These are phyloP conservation scores for Orthosia cruda DNA, from an alignment of 2,888 invertebrate species.

Conservation along the genomic window DNA sequence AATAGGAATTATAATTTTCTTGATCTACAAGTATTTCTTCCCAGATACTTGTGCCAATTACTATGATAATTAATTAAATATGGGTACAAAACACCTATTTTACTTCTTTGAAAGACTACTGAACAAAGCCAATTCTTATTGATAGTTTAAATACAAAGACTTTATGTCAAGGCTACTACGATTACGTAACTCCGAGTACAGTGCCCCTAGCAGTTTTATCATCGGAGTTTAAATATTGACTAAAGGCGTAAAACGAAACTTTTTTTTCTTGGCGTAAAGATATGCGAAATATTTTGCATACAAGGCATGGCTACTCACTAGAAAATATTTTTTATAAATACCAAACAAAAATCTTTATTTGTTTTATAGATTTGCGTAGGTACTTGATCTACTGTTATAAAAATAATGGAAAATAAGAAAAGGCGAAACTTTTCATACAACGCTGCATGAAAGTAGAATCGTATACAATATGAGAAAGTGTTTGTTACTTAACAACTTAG, in stretches of 20 bases:
- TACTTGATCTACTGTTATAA: not conserved
- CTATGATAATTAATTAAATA: too few relatives aligned
- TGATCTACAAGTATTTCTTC: not conserved
- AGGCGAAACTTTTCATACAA: not conserved
- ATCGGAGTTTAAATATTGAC: slow-evolving; percentile 32
- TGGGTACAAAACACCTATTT: not conserved
- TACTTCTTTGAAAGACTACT: slow-evolving; percentile 11
- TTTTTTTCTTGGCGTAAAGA: slow-evolving; percentile 6
- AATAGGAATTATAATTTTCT: not conserved
- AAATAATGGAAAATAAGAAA: not conserved
- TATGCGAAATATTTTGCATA: slow-evolving; percentile 14
- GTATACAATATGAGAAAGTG: slow-evolving; percentile 33
- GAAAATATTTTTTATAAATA: not conserved
- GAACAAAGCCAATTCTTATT: slow-evolving; percentile 6
- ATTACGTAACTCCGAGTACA: slow-evolving; percentile 32
- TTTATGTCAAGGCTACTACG: slow-evolving; percentile 48
- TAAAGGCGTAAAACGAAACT: not conserved
- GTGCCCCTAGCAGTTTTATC: slow-evolving; percentile 37
- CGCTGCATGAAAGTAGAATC: slow-evolving; percentile 14
- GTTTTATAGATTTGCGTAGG: not conserved
- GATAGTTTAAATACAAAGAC: slow-evolving; percentile 36
- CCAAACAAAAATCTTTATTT: not conserved
- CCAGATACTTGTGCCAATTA: not conserved
- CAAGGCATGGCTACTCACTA: slow-evolving; percentile 4
- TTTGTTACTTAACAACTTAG: slow-evolving; percentile 42